Evolutionary conservation across 2,888 invertebrate species (phyloP).

Genomic region (Tenodera sinensis): DNA sequence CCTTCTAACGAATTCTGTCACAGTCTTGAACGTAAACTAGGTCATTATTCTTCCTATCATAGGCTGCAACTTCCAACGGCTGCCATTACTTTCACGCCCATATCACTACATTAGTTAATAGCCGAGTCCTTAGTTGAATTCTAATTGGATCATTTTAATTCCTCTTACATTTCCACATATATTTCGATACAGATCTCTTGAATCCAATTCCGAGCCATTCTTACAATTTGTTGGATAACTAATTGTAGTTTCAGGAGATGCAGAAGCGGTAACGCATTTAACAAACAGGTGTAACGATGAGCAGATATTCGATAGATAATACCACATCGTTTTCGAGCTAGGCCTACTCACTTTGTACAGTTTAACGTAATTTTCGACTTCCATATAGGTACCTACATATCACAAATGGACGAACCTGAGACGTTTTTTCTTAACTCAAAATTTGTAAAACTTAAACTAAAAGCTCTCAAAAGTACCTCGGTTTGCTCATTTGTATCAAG

Average conservation of each 20-base stretch:
- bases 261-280: background rate
- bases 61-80: background rate
- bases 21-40: background rate
- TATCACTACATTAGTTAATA: background rate
- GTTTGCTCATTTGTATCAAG: no score
- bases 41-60: background rate
- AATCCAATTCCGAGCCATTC: background rate
- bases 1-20: background rate
- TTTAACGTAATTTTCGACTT: no score
- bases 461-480: no score
- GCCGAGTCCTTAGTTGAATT: background rate
- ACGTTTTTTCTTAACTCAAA: no score
- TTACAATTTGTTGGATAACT: background rate
- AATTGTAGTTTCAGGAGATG: background rate
- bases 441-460: no score
- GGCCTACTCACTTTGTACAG: no score
- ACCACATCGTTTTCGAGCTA: no score
- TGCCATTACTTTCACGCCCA: background rate
- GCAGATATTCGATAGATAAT: background rate
- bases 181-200: background rate
- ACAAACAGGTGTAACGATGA: background rate
- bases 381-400: no score
- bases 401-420: no score
- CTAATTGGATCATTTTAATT: background rate
- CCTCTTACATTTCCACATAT: background rate